These are phyloP conservation scores for Agrilus cyanescens DNA, from an alignment of 2,888 invertebrate species.

Conservation along the genomic window DNA sequence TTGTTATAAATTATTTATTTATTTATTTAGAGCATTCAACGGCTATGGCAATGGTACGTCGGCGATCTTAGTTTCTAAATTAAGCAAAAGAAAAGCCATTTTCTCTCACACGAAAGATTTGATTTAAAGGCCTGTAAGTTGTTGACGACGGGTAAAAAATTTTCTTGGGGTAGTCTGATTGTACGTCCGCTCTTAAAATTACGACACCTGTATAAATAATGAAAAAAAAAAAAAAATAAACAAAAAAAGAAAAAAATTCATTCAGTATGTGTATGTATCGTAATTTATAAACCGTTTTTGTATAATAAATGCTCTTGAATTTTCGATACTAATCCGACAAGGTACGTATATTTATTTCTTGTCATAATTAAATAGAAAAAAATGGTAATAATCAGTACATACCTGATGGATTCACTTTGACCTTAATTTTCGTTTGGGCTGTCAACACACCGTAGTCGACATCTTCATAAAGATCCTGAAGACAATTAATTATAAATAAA, in stretches of 20 bases:
- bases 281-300: slow-evolving; percentile 13
- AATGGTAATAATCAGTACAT: slow-evolving; percentile 21
- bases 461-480: slow-evolving; percentile 77
- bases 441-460: slow-evolving; percentile 76
- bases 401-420: slow-evolving; percentile 88
- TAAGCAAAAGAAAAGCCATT: slow-evolving; percentile 25
- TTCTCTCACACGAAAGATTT: slow-evolving; percentile 41
- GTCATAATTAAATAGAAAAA: slow-evolving; percentile 6
- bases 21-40: too few relatives aligned
- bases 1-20: not conserved
- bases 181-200: slow-evolving; percentile 69
- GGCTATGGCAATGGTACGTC: too few relatives aligned
- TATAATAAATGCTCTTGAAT: slow-evolving; percentile 14
- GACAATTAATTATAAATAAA: slow-evolving; percentile 19
- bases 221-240: slow-evolving; percentile 5
- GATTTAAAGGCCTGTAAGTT: slow-evolving; percentile 41
- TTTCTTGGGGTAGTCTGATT: slow-evolving; percentile 39
- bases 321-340: too few relatives aligned
- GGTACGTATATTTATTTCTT: too few relatives aligned
- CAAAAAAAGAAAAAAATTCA: slow-evolving; percentile 4
- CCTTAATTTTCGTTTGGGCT: slow-evolving; percentile 81
- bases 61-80: slow-evolving; percentile 4
- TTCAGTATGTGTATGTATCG: slow-evolving; percentile 3
- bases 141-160: slow-evolving; percentile 30
- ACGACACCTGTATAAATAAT: slow-evolving; percentile 51